Evolutionary conservation across 1,140 invertebrate genomes (phyloP).

Genomic region (Oreohelix idahoensis): DNA sequence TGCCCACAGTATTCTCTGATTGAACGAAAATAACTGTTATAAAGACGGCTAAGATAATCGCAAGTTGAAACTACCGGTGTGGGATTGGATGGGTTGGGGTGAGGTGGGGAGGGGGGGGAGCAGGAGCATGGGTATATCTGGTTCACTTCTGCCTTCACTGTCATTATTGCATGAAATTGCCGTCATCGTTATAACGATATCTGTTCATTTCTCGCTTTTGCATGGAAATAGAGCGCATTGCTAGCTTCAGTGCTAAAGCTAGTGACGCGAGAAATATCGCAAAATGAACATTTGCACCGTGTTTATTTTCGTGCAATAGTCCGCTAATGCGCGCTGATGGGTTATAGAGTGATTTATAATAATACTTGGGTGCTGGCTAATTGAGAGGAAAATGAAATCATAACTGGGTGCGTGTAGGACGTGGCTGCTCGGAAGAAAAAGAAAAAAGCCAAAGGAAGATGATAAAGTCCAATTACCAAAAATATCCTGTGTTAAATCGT

Average conservation of each 20-base stretch:
- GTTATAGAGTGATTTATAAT: constrained; percentile 3
- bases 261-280: not conserved
- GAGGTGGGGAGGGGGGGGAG: too few species aligned
- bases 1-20: too few species aligned
- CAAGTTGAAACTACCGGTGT: too few species aligned
- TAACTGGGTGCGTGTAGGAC: constrained; percentile 9
- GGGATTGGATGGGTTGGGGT: too few species aligned
- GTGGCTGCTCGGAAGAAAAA: not conserved
- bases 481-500: not conserved
- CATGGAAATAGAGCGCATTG: not conserved
- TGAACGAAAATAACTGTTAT: too few species aligned
- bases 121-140: too few species aligned
- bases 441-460: not conserved
- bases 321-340: not conserved
- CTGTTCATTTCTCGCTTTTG: not conserved
- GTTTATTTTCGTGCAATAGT: constrained; percentile 6
- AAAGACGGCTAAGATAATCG: too few species aligned
- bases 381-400: constrained; percentile 31
- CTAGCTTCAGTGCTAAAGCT: not conserved
- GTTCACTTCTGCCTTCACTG: not conserved
- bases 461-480: not conserved
- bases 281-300: constrained; percentile 6
- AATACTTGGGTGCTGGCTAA: constrained; percentile 15
- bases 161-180: not conserved
- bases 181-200: not conserved